Evolutionary conservation across 1,140 invertebrate species (phyloP), one percentile per base, ranked within the genome.

Genomic region (Rhopalosiphum padi): DNA sequence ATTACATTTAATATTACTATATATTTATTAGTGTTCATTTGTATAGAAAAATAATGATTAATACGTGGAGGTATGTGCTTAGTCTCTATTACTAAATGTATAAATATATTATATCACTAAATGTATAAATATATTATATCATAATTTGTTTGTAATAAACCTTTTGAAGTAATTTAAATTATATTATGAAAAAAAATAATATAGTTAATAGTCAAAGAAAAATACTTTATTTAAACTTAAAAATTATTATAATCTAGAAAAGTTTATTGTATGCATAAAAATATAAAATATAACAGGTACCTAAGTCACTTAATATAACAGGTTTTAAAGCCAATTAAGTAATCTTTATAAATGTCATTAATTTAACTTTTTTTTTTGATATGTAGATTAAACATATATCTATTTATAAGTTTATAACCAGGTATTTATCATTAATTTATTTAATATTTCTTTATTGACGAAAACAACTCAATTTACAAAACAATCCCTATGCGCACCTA

Each of bases 341-440:
- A n/a, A 77, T 77, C 60, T 77, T 77, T 77, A 77, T 77, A 77
- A 77, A 77, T 77, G 30, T 18, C n/a, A 35, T 68, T 68, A 68
- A 15, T 68, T 68, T 68, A n/a, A 68, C 11, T 68, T 68, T 68
- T 53, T 23, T 68, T 68, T n/a, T 46, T 46, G 1, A 11, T 46
- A 68, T n/a, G 4, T 68, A 68, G 30, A 68, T 68, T 68, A 68
- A 68, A n/a, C 30, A 68, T 68, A 68, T 18, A 68, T 77, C 4
- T 77, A 77, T 77, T 77, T 77, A 68, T 68, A 68, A n/a, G 30
- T 68, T 68, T 68, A n/a, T 77, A 77, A 77, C 30, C n/a, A 77
- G 60, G 11, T 77, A 18, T 18, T 77, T 77, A 77, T 77, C 30
- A 30, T 68, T 30, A 68, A 30, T 68, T 68, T 68, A 77, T 77